Percentiles rank a stretch among this genome's conserved stretches.
phyloP scores from a whole-genome alignment of 2,888 invertebrate species.

The Calameuta pallipes region DNA sequence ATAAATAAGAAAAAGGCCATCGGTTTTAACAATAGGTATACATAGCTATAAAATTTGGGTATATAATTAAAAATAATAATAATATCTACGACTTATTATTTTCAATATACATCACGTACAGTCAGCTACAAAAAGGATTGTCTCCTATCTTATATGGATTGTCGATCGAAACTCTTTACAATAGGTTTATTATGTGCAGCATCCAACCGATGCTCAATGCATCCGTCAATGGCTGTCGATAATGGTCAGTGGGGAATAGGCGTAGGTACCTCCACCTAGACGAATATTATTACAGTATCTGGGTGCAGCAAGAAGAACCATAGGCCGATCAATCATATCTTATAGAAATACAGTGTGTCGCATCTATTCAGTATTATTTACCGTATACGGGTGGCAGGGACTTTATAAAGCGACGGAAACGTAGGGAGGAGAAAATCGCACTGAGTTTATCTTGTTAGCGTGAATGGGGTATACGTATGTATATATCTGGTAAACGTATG shows the following conservation, averaged over 20 bases:
- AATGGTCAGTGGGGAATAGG: conserved; percentile 27
- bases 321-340: conserved; percentile 51
- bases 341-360: conserved; percentile 39
- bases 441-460: conserved; percentile 8
- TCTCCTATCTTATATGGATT: not conserved
- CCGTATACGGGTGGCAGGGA: conserved; percentile 15
- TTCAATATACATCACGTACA: not conserved
- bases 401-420: conserved; percentile 32
- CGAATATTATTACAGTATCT: conserved; percentile 41
- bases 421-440: conserved; percentile 31
- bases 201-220: conserved; percentile 28
- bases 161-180: conserved; percentile 33
- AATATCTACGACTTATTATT: not conserved
- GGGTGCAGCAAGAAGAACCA: conserved; percentile 17
- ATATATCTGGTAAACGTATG: not conserved
- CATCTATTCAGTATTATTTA: conserved; percentile 45
- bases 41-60: no score
- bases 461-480: not conserved
- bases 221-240: conserved; percentile 33
- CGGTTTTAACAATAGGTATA: no score
- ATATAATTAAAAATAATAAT: not conserved
- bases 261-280: not conserved
- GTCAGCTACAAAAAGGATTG: not conserved
- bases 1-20: not conserved
- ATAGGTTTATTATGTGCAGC: conserved; percentile 31